Percentiles rank a stretch among this genome's conserved stretches.
These are phyloP conservation scores for Tetramorium parvispinum DNA, from an alignment of 1,140 invertebrate genomes.

Conservation along the genomic window DNA sequence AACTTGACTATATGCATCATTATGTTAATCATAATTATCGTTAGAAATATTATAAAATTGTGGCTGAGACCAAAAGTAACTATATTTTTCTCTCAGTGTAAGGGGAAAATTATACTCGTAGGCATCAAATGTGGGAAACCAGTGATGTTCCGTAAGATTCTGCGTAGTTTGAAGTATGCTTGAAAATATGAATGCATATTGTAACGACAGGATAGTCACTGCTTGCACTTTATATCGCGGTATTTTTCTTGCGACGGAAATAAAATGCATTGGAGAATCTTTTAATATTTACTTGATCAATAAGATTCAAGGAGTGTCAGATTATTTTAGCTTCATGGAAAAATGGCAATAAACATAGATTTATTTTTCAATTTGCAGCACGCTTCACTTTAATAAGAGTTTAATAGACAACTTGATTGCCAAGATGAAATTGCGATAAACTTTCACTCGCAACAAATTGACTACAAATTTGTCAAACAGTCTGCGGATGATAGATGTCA, in stretches of 20 bases:
- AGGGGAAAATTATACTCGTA: constrained; percentile 52
- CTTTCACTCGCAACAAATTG: constrained; percentile 29
- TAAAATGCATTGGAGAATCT: background rate
- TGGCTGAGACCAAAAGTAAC: too few relatives aligned
- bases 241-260: background rate
- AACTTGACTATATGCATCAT: too few relatives aligned
- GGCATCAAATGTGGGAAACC: background rate
- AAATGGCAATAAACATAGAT: constrained; percentile 26
- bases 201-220: background rate
- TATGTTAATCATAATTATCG: too few relatives aligned
- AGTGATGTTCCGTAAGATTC: background rate
- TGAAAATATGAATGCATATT: background rate
- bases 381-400: constrained; percentile 17
- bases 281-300: constrained; percentile 31
- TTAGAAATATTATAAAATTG: too few relatives aligned
- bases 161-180: background rate
- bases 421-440: constrained; percentile 39
- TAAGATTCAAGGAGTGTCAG: background rate
- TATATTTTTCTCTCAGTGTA: background rate
- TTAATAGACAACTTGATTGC: constrained; percentile 54
- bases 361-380: constrained; percentile 52
- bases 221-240: background rate
- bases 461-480: constrained; percentile 51
- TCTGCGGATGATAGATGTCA: constrained; percentile 36
- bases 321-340: constrained; percentile 6